Percentiles rank a stretch among this genome's conserved stretches.
Evolutionary conservation across 2,113 vertebrate genomes (phyloP).

Genomic region (Argyrosomus japonicus): DNA sequence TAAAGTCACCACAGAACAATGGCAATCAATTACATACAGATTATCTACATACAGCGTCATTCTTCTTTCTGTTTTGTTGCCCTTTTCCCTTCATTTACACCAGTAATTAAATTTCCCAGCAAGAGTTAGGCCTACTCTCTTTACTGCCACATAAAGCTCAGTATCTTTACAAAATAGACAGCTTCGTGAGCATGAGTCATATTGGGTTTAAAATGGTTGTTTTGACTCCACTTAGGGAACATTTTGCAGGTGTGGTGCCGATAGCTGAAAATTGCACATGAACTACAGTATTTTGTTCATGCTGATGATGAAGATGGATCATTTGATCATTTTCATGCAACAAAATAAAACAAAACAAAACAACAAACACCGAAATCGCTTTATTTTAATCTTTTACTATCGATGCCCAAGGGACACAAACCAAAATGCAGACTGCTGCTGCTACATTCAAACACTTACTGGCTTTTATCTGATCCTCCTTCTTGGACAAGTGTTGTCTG

Average conservation of each 20-base stretch:
- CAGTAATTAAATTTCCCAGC: conserved; percentile 47
- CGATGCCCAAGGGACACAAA: not conserved
- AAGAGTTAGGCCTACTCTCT: not conserved
- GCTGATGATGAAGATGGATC: not conserved
- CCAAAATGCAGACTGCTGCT: not conserved
- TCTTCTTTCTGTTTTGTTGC: conserved; percentile 31
- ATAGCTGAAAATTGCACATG: not conserved
- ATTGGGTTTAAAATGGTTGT: not conserved
- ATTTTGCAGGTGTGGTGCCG: not conserved
- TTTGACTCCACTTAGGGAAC: not conserved
- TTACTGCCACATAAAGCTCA: conserved; percentile 6
- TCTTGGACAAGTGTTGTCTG: not conserved
- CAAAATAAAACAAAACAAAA: not conserved
- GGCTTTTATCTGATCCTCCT: not conserved
- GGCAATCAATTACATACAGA: conserved; percentile 51
- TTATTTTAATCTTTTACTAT: not conserved
- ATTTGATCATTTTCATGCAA: conserved; percentile 6
- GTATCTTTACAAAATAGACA: not conserved
- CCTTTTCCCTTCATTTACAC: conserved; percentile 39
- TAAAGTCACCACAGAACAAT: conserved; percentile 51
- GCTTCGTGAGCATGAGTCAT: not conserved
- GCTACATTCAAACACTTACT: not conserved
- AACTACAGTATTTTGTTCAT: not conserved
- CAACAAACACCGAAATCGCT: not conserved
- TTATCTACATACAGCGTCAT: conserved; percentile 41